These are phyloP conservation scores for Archaeoteleia sp. DNA, from an alignment of 2,888 invertebrate species.

Conservation along the genomic window DNA sequence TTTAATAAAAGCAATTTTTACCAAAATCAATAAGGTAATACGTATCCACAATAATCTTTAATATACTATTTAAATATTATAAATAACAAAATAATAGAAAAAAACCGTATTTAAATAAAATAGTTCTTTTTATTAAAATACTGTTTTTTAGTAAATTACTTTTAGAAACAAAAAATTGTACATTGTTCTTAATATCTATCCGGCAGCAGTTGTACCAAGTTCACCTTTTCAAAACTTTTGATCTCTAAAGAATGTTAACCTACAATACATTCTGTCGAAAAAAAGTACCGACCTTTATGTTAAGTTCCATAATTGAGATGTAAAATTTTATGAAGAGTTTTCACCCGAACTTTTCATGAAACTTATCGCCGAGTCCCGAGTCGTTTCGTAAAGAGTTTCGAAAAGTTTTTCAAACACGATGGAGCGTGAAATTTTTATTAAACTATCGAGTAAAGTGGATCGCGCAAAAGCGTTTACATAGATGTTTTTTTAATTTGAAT, in stretches of 20 bases:
- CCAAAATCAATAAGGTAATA: no score
- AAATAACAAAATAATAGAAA: no score
- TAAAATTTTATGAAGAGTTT: slow-evolving; percentile 52
- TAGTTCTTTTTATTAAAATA: no score
- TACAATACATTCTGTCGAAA: slow-evolving; percentile 25
- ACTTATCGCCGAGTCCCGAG: slow-evolving; percentile 32
- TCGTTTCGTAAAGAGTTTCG: slow-evolving; percentile 21
- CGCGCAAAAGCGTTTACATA: slow-evolving; percentile 17
- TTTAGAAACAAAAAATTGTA: no score
- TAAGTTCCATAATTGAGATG: slow-evolving; percentile 47
- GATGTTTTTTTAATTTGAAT: neutral
- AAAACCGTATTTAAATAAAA: no score
- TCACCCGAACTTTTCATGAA: slow-evolving; percentile 37
- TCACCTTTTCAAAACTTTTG: neutral
- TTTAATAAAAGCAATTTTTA: no score
- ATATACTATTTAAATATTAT: no score
- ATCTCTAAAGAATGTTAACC: slow-evolving; percentile 26
- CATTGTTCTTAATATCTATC: neutral
- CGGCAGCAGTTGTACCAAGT: neutral
- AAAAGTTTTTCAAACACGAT: slow-evolving; percentile 44
- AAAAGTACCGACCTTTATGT: slow-evolving; percentile 30
- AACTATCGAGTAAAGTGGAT: slow-evolving; percentile 31
- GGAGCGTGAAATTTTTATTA: slow-evolving; percentile 49
- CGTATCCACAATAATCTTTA: no score
- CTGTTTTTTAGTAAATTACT: no score